Conservation (phyloP, 2,888 invertebrate species). For the Mimas tiliae region DNA sequence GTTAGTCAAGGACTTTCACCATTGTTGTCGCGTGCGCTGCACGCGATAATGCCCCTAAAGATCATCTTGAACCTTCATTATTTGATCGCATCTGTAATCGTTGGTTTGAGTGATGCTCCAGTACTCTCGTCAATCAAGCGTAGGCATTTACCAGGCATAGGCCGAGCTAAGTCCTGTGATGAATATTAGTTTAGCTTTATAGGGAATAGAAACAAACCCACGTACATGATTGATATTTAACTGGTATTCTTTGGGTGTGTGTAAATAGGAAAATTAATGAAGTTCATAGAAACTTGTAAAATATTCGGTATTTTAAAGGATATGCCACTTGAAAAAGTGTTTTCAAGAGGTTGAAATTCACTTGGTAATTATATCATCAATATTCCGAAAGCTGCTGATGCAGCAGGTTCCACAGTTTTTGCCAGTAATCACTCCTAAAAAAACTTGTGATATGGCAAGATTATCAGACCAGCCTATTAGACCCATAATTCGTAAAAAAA, state of each 20-base stretch:
- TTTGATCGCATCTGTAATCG: conserved; percentile 40
- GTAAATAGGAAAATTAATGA: background rate
- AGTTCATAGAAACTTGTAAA: too few species aligned
- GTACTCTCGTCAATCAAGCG: conserved; percentile 32
- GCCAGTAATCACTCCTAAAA: background rate
- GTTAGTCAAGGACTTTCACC: conserved; percentile 37
- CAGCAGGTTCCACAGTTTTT: background rate
- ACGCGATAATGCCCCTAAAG: conserved; percentile 58
- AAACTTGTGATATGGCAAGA: background rate
- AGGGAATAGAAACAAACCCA: background rate
- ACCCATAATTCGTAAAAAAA: conserved; percentile 27
- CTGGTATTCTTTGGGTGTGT: background rate
- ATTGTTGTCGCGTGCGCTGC: conserved; percentile 67
- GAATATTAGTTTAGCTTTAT: background rate
- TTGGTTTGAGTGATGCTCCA: conserved; percentile 31
- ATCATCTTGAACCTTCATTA: conserved; percentile 47
- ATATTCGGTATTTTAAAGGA: too few species aligned
- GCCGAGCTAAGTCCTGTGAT: background rate
- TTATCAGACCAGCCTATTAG: background rate
- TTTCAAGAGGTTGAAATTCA: too few species aligned
- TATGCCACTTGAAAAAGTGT: too few species aligned
- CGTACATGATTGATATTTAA: background rate
- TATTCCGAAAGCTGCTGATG: too few species aligned
- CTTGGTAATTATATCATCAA: too few species aligned
- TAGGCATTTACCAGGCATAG: conserved; percentile 30